Evolutionary conservation across 2,888 invertebrate genomes (phyloP).

Genomic region (Ectemnius lituratus): DNA sequence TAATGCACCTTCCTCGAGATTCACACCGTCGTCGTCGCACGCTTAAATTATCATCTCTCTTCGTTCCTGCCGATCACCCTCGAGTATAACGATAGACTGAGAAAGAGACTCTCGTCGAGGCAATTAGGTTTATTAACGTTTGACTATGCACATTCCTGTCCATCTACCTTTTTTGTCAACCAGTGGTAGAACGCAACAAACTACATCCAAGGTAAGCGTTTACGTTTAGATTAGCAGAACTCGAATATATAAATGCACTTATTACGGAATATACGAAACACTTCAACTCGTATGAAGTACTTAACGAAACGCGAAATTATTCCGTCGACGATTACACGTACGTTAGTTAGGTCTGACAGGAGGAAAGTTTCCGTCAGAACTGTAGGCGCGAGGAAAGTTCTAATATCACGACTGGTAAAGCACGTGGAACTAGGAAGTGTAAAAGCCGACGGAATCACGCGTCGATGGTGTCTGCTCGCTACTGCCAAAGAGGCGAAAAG

Average conservation of each 20-base stretch:
- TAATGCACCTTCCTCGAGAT: constrained; percentile 13
- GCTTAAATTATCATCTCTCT: constrained; percentile 38
- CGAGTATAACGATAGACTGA: neutral
- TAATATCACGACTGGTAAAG: constrained; percentile 4
- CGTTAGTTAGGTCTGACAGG: neutral
- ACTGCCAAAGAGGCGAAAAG: constrained; percentile 46
- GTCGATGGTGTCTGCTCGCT: constrained; percentile 23
- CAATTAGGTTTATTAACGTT: constrained; percentile 35
- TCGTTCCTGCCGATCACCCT: neutral
- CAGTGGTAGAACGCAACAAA: neutral
- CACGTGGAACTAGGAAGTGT: constrained; percentile 10
- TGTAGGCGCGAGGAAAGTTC: too few species aligned
- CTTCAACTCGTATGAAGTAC: too few species aligned
- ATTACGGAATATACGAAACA: too few species aligned
- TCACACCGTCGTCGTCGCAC: constrained; percentile 15
- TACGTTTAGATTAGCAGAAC: too few species aligned
- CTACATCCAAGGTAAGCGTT: too few species aligned
- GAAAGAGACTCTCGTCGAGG: constrained; percentile 12
- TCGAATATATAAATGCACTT: too few species aligned
- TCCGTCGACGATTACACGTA: neutral
- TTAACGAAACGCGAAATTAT: too few species aligned
- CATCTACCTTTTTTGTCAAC: constrained; percentile 2
- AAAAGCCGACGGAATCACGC: constrained; percentile 9
- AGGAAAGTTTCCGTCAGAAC: too few species aligned
- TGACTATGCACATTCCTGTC: constrained; percentile 37